phyloP scores from a whole-genome alignment of 2,888 invertebrate species.

The Caenorhabditis becei region DNA sequence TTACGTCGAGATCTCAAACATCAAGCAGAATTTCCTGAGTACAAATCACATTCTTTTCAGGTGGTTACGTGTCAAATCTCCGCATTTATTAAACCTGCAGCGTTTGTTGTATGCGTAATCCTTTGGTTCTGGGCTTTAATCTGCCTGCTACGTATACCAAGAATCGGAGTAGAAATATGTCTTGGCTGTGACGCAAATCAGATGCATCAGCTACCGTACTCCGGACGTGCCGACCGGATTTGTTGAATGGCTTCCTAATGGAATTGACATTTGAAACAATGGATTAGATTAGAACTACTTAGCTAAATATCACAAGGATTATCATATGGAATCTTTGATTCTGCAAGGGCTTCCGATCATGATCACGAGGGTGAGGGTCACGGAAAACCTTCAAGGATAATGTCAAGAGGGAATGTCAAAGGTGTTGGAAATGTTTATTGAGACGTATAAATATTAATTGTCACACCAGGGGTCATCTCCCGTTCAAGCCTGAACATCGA shows the following conservation, averaged over 20 bases:
- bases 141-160: not conserved
- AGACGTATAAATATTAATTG: not conserved
- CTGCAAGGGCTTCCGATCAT: not conserved
- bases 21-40: not conserved
- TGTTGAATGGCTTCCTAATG: slow-evolving; percentile 1
- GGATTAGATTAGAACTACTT: slow-evolving; percentile 23
- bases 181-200: not conserved
- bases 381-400: not conserved
- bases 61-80: slow-evolving; percentile 5
- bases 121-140: not conserved
- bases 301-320: slow-evolving; percentile 24
- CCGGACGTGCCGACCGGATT: not conserved
- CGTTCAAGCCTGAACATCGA: slow-evolving; percentile 81
- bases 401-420: slow-evolving; percentile 16
- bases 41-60: not conserved
- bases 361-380: not conserved
- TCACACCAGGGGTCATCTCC: not conserved
- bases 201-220: not conserved
- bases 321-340: slow-evolving; percentile 10
- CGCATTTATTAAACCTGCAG: slow-evolving; percentile 14
- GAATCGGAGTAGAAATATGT: not conserved
- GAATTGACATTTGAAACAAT: slow-evolving; percentile 18
- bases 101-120: slow-evolving; percentile 1
- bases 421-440: not conserved
- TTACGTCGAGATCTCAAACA: not conserved